A percentile compares a stretch with the other conserved stretches of the same genome.
These are phyloP conservation scores for Drosophila parabipectinata DNA, from an alignment of 1,140 invertebrate genomes.

Conservation along the genomic window DNA sequence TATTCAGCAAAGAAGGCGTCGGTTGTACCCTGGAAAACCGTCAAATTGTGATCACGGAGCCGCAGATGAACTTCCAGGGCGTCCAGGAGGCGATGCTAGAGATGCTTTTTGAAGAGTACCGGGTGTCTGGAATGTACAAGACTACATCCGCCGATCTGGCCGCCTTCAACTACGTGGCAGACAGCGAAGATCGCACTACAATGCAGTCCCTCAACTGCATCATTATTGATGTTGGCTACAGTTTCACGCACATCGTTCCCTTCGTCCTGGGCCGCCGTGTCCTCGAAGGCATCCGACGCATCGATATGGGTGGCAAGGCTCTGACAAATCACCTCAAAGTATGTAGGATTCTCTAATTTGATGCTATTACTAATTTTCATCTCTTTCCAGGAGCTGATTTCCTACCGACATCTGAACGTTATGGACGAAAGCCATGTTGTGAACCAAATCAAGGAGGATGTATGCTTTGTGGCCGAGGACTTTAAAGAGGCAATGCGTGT, in stretches of 20 bases:
- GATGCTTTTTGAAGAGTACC: conserved; percentile 99
- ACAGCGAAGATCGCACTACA: conserved; percentile 72
- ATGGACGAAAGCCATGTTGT: conserved; percentile 99
- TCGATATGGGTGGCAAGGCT: conserved; percentile 98
- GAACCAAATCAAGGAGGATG: conserved; percentile 99
- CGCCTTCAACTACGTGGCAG: conserved; percentile 87
- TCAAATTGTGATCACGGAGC: conserved; percentile 96
- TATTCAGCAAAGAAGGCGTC: conserved; percentile 95
- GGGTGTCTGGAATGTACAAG: conserved; percentile 92
- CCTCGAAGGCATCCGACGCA: conserved; percentile 90
- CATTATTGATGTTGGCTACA: conserved; percentile 97
- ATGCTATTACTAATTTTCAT: not conserved
- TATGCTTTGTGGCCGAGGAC: conserved; percentile 96
- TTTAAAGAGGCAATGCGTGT: conserved; percentile 94
- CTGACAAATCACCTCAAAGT: conserved; percentile 98
- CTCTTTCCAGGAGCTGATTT: conserved; percentile 91
- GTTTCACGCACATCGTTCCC: conserved; percentile 97
- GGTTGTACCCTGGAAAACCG: conserved; percentile 91
- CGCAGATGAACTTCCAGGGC: conserved; percentile 96
- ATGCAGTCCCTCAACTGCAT: conserved; percentile 89
- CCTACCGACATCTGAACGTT: conserved; percentile 96
- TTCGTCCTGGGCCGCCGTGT: conserved; percentile 96
- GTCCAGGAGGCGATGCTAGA: conserved; percentile 97
- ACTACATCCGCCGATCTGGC: conserved; percentile 91
- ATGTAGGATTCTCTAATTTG: not conserved